Conservation (phyloP, 2,888 invertebrate species). For the Sipha maydis region DNA sequence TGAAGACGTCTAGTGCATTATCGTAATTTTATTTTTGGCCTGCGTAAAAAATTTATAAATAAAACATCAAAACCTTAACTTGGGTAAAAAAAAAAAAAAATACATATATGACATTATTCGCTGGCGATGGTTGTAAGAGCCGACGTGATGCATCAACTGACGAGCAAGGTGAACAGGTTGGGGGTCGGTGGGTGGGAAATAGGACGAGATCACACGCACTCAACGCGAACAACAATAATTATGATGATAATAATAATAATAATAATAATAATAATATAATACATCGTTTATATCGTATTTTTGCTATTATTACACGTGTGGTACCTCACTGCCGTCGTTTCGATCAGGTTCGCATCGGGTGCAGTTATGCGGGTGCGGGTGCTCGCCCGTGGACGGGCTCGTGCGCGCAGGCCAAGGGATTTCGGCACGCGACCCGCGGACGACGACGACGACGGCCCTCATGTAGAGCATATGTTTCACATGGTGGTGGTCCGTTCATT, state of each 20-base stretch:
- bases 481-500: conserved; percentile 33
- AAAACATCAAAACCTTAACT: too few relatives aligned
- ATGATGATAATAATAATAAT: background rate
- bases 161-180: background rate
- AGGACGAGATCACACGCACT: background rate
- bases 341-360: conserved; percentile 45
- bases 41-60: too few relatives aligned
- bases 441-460: conserved; percentile 40
- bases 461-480: conserved; percentile 59
- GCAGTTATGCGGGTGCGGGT: conserved; percentile 57
- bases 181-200: background rate
- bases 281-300: background rate
- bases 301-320: background rate
- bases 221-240: background rate
- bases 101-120: too few relatives aligned
- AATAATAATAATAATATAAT: background rate
- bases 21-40: too few relatives aligned
- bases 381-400: conserved; percentile 23
- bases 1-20: too few relatives aligned
- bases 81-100: too few relatives aligned
- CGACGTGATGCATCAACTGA: too few relatives aligned
- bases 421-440: conserved; percentile 58
- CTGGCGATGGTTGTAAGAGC: too few relatives aligned
- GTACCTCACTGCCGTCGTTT: background rate
- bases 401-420: conserved; percentile 51